Conservation (phyloP, 2,113 vertebrate genomes). For the Clarias magur region DNA sequence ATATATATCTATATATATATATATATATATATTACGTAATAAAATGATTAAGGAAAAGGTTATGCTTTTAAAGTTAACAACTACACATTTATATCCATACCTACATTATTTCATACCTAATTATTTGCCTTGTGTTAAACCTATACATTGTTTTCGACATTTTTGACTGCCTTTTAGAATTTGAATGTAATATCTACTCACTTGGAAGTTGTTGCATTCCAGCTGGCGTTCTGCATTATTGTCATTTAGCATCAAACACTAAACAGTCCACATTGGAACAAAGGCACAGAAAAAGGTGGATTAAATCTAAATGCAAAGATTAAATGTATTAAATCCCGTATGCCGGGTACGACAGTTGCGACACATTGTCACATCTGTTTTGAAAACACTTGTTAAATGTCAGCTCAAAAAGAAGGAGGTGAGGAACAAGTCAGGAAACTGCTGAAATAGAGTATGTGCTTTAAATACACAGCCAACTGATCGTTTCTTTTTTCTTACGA, state of each 20-base stretch:
- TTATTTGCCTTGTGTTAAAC: background rate
- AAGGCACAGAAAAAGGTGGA: background rate
- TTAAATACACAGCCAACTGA: too few species aligned
- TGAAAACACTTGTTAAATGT: background rate
- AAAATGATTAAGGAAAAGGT: background rate
- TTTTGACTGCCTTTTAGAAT: background rate
- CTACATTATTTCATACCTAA: background rate
- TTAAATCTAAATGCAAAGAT: background rate
- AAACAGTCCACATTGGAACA: background rate
- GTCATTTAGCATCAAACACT: background rate
- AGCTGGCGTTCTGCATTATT: background rate
- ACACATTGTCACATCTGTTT: background rate
- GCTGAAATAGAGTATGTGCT: too few species aligned
- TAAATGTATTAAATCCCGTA: too few species aligned
- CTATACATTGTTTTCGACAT: too few species aligned
- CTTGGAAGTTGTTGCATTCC: background rate
- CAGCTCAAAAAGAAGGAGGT: too few species aligned
- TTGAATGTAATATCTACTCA: background rate
- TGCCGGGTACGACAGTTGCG: too few species aligned
- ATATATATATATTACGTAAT: background rate
- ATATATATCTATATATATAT: too few species aligned
- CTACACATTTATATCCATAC: background rate
- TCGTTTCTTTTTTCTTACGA: too few species aligned
- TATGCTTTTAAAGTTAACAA: background rate
- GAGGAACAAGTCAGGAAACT: too few species aligned